These are phyloP conservation scores for Netelia inedita DNA, from an alignment of 2,888 invertebrate species.

Conservation along the genomic window DNA sequence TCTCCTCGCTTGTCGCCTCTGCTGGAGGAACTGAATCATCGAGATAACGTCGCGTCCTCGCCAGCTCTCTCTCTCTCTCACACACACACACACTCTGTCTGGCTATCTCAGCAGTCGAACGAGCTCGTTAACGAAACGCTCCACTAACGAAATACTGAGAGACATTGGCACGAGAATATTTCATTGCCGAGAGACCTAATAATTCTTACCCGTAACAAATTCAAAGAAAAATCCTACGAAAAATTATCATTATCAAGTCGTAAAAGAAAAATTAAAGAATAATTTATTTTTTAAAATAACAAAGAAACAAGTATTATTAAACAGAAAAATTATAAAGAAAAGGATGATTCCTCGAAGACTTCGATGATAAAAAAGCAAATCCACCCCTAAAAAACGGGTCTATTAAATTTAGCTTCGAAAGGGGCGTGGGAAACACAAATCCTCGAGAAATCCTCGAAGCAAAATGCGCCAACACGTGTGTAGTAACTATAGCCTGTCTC, in stretches of 20 bases:
- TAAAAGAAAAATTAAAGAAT: neutral
- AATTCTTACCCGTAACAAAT: slow-evolving; percentile 6
- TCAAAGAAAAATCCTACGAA: neutral
- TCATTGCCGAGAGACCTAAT: neutral
- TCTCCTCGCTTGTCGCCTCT: slow-evolving; percentile 41
- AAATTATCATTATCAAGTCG: neutral
- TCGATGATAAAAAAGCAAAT: neutral
- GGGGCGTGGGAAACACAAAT: slow-evolving; percentile 55
- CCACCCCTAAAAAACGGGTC: neutral
- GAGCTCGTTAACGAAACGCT: slow-evolving; percentile 60
- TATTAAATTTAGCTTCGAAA: slow-evolving; percentile 36
- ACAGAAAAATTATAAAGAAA: neutral
- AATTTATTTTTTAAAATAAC: neutral
- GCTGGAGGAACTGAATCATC: slow-evolving; percentile 73
- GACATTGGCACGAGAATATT: slow-evolving; percentile 23
- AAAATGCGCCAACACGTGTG: slow-evolving; percentile 55
- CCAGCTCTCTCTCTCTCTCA: slow-evolving; percentile 50
- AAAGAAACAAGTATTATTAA: neutral
- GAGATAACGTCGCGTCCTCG: slow-evolving; percentile 73
- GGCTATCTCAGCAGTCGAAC: slow-evolving; percentile 56
- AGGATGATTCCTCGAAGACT: neutral
- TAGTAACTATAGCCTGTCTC: slow-evolving; percentile 9
- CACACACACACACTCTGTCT: slow-evolving; percentile 2
- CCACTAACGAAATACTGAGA: slow-evolving; percentile 35
- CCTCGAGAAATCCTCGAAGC: slow-evolving; percentile 35